phyloP scores from a whole-genome alignment of 2,113 vertebrate species.

The Genyomyrus donnyi region DNA sequence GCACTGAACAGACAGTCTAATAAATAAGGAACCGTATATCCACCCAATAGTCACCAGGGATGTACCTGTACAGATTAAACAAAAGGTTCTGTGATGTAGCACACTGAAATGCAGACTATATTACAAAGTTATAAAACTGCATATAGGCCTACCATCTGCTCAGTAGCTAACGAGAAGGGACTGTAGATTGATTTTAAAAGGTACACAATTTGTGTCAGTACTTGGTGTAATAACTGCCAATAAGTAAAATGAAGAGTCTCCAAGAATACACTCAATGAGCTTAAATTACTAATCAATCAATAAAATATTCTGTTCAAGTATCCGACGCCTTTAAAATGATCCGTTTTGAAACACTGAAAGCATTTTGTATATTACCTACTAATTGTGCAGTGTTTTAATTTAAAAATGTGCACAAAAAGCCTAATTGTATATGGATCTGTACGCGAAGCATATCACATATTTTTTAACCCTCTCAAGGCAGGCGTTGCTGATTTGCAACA shows the following conservation, averaged over 20 bases:
- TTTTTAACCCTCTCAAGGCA: no score
- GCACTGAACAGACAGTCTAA: not conserved
- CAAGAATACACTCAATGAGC: not conserved
- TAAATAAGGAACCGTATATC: not conserved
- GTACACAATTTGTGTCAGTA: not conserved
- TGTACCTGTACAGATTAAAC: not conserved
- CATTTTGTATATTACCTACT: not conserved
- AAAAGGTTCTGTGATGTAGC: not conserved
- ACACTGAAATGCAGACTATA: not conserved
- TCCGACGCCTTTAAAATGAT: not conserved
- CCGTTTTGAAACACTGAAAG: not conserved
- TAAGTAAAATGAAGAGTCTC: not conserved
- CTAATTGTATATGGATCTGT: not conserved
- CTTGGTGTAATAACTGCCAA: not conserved
- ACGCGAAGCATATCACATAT: not conserved
- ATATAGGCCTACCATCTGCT: not conserved
- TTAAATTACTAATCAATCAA: not conserved
- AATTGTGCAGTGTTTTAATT: not conserved
- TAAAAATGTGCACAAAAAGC: not conserved
- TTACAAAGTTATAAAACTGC: not conserved
- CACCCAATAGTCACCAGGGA: not conserved
- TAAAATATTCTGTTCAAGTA: not conserved
- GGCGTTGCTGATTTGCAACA: no score
- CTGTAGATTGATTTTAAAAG: not conserved
- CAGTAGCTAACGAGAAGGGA: not conserved